phyloP scores from a whole-genome alignment of 2,113 vertebrate genomes.

The Peucedramus taeniatus region DNA sequence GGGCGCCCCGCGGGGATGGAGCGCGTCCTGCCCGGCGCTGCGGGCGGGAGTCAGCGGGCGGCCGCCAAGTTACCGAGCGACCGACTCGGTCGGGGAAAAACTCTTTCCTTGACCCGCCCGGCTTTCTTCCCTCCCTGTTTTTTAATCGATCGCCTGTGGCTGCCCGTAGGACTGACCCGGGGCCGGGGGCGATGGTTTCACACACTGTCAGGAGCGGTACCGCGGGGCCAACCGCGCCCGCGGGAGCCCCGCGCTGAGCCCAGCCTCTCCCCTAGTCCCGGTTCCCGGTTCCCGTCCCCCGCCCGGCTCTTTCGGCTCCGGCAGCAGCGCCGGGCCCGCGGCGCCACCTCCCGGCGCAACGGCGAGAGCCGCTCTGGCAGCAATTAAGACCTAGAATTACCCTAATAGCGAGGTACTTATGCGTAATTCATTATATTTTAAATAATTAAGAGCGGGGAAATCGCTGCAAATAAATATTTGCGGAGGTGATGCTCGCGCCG shows the following conservation, averaged over 20 bases:
- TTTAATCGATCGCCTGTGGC: background rate
- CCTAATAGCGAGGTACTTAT: slow-evolving; percentile 53
- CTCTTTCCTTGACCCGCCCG: background rate
- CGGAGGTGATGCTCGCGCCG: background rate
- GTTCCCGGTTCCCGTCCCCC: background rate
- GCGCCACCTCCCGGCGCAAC: slow-evolving; percentile 75
- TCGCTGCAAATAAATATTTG: slow-evolving; percentile 59
- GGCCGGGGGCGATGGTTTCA: background rate
- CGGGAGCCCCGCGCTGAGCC: background rate
- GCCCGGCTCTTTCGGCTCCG: background rate
- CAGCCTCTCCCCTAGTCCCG: background rate
- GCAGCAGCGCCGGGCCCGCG: slow-evolving; percentile 61
- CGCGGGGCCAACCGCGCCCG: background rate
- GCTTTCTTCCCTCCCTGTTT: background rate
- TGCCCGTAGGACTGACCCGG: background rate
- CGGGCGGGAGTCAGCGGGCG: background rate
- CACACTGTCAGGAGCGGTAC: background rate
- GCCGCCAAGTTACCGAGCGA: background rate
- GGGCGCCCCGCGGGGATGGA: background rate
- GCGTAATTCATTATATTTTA: slow-evolving; percentile 59
- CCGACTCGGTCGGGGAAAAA: background rate
- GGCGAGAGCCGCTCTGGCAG: slow-evolving; percentile 9
- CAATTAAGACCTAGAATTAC: slow-evolving; percentile 65
- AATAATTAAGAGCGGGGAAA: slow-evolving; percentile 11
- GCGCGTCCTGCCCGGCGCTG: background rate